These are phyloP conservation scores for Psilopsiagon aymara DNA, from an alignment of 2,113 vertebrate species.

Conservation along the genomic window DNA sequence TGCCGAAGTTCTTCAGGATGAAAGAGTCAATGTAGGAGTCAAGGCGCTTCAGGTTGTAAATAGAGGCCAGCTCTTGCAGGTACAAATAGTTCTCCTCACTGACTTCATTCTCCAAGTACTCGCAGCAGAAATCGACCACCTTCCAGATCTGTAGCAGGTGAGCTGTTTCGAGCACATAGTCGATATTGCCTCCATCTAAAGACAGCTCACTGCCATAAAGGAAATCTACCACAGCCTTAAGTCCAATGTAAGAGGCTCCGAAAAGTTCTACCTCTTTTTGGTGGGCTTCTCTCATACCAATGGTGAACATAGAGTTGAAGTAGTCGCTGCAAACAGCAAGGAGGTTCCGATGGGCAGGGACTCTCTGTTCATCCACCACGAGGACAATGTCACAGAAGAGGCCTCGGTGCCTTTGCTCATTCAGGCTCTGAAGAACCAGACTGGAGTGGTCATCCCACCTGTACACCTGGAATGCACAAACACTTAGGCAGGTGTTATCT, in stretches of 20 bases:
- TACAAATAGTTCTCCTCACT: slow-evolving; percentile 93
- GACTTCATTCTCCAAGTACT: slow-evolving; percentile 91
- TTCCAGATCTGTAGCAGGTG: slow-evolving; percentile 94
- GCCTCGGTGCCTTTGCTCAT: slow-evolving; percentile 85
- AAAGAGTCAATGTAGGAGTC: slow-evolving; percentile 90
- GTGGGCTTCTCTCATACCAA: slow-evolving; percentile 91
- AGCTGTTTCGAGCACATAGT: slow-evolving; percentile 88
- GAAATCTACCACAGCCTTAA: slow-evolving; percentile 92
- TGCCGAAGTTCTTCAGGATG: slow-evolving; percentile 84
- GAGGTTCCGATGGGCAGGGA: slow-evolving; percentile 89
- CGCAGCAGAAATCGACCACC: slow-evolving; percentile 94
- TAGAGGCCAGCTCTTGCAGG: slow-evolving; percentile 90
- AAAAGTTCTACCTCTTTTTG: slow-evolving; percentile 91
- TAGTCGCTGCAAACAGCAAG: slow-evolving; percentile 92
- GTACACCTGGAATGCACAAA: slow-evolving; percentile 79
- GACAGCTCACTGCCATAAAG: slow-evolving; percentile 89
- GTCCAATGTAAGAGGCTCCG: slow-evolving; percentile 86
- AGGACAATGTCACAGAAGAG: slow-evolving; percentile 93
- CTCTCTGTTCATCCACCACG: slow-evolving; percentile 82
- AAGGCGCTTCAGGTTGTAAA: slow-evolving; percentile 91
- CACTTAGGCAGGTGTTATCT: background rate
- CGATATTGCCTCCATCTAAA: slow-evolving; percentile 90
- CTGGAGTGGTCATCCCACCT: slow-evolving; percentile 81
- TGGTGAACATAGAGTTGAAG: slow-evolving; percentile 96
- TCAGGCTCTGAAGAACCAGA: slow-evolving; percentile 86